Conservation (phyloP, 2,797 vertebrate genomes). For the Clarias laeviceps region DNA sequence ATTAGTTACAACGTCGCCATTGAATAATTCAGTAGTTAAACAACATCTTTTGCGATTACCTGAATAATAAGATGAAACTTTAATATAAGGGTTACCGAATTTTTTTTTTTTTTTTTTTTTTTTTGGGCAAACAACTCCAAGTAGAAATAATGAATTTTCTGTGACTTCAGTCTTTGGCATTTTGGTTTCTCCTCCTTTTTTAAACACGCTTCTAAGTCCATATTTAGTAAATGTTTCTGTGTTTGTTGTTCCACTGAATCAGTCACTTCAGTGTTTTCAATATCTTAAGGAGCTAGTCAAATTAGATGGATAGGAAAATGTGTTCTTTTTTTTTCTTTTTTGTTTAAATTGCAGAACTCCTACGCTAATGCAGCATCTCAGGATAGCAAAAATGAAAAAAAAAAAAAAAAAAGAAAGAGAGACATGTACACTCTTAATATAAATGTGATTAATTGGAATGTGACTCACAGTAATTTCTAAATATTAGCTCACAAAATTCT, state of each 20-base stretch:
- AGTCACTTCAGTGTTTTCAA: not conserved
- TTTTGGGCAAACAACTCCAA: not conserved
- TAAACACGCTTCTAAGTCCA: slow-evolving; percentile 2
- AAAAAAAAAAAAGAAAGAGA: not conserved
- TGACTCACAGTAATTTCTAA: not conserved
- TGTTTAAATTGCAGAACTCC: not conserved
- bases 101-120: not conserved
- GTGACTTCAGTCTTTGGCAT: not conserved
- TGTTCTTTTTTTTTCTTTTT: not conserved
- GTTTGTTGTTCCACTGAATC: not conserved
- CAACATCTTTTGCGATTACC: not conserved
- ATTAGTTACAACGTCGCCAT: not conserved
- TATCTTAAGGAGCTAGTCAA: not conserved
- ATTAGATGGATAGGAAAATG: not conserved
- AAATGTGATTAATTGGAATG: not conserved
- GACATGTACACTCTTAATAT: no score
- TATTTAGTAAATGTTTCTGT: slow-evolving; percentile 1
- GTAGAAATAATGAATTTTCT: no score
- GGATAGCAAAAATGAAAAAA: not conserved
- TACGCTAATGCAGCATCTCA: not conserved
- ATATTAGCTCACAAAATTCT: not conserved
- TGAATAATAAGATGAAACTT: not conserved
- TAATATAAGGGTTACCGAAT: not conserved
- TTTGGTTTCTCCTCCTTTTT: slow-evolving; percentile 2
- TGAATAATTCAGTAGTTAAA: slow-evolving; percentile 24